phyloP scores from a whole-genome alignment of 2,797 vertebrate genomes.

The Simalia tracyae region DNA sequence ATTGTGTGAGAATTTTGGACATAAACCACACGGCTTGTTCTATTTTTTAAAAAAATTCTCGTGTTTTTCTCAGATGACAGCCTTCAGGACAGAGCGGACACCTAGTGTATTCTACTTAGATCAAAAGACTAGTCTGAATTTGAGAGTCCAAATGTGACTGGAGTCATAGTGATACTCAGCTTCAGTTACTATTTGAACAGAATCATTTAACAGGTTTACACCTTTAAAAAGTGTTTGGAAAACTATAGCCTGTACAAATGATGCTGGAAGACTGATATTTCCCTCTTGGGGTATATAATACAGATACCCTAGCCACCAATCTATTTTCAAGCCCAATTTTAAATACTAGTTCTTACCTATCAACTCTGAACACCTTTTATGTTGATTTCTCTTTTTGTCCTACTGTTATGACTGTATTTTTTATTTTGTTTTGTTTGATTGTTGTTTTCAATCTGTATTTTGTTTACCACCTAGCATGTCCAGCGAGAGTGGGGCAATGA shows the following conservation, averaged over 20 bases:
- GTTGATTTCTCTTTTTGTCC: neutral
- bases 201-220: neutral
- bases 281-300: neutral
- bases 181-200: neutral
- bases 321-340: neutral
- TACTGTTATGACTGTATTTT: neutral
- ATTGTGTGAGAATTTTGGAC: neutral
- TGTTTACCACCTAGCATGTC: neutral
- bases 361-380: neutral
- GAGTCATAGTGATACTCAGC: neutral
- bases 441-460: neutral
- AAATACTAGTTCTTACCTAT: neutral
- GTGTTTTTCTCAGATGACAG: neutral
- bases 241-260: neutral
- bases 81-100: neutral
- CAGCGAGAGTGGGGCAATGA: neutral
- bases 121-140: conserved; percentile 23
- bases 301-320: neutral
- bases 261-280: neutral
- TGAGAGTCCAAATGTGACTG: neutral
- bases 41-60: neutral
- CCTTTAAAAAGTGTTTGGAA: neutral
- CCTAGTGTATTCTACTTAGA: neutral
- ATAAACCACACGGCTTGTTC: neutral
- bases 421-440: neutral